phyloP scores from a whole-genome alignment of 2,888 invertebrate species.

The Amblyjoppa proteus region DNA sequence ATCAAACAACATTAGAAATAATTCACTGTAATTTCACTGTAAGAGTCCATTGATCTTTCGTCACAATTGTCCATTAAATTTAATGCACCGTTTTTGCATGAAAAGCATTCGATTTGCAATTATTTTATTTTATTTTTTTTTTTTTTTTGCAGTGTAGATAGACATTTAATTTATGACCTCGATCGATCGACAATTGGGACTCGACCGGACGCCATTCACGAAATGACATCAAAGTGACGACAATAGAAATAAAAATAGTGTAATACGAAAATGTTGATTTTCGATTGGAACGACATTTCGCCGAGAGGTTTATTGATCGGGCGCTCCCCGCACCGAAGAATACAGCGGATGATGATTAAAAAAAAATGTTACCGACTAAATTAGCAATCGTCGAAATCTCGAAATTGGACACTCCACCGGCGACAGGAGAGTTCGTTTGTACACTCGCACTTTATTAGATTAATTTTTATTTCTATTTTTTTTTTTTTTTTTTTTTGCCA shows the following conservation, averaged over 20 bases:
- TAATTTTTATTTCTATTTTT: neutral
- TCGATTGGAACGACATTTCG: neutral
- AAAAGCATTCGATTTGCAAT: too few species aligned
- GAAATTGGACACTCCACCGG: neutral
- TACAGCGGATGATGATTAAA: neutral
- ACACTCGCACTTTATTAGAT: neutral
- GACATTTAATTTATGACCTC: neutral
- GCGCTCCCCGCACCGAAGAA: neutral
- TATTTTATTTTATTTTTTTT: too few species aligned
- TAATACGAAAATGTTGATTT: neutral
- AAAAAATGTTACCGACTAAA: neutral
- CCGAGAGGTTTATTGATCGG: neutral
- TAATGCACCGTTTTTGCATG: too few species aligned
- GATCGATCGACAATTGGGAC: neutral
- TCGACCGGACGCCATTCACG: neutral
- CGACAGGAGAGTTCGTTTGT: neutral
- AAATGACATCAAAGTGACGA: neutral
- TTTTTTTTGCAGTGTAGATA: too few species aligned
- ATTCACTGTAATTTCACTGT: too few species aligned
- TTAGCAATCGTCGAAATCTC: neutral
- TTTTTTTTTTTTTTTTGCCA: neutral
- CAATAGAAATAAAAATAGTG: neutral
- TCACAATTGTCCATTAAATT: too few species aligned
- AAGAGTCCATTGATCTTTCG: too few species aligned
- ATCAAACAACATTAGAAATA: too few species aligned